Evolutionary conservation across 2,113 vertebrate species (phyloP), one percentile per base, ranked within the genome.

Genomic region (Albula glossodonta): DNA sequence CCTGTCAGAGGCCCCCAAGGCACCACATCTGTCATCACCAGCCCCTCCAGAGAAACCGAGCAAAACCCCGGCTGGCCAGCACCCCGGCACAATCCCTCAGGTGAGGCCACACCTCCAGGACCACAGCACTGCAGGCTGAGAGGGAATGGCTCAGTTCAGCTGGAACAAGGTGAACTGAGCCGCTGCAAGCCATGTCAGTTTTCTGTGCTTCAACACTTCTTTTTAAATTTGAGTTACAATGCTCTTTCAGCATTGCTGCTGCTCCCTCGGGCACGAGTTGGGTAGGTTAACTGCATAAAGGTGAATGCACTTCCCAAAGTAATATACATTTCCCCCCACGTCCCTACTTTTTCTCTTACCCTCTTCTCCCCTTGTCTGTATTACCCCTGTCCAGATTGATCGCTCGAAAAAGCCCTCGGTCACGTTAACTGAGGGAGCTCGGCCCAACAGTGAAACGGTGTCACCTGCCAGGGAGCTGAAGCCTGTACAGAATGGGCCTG

Each of bases 361-460:
- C 60, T 87, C 86, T 53, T 92, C 22, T 19, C 17, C 60, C 22
- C 17, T 4, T 66, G 60, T 41, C 31, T 41, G 31, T 41, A 41
- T 41, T 41, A 31, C 70, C 70, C 70, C 9, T 31, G 8, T 74
- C n/a, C 86, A 99, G 98, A 93, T 99, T 88, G 98, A 99, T 93
- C 97, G 98, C 51, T 95, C 96, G 84, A 99, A 97, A 92, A 99
- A 99, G 87, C 98, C 98, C 4, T 87, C 93, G 0, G 87, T 95
- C 80, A 94, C 91, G 87, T 85, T 94, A 17, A 89, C 93, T 0
- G 94, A 96, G n/a, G 89, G 90, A 51, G 86, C 91, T 5, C 96
- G 88, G 83, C 63, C 93, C 53, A 96, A 89, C 77, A 80, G 91
- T 48, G 95, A 97, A 13, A 10, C 70, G 4, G 70, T 7, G 2